Conservation (phyloP, 2,888 invertebrate genomes). For the Agrilus mali region DNA sequence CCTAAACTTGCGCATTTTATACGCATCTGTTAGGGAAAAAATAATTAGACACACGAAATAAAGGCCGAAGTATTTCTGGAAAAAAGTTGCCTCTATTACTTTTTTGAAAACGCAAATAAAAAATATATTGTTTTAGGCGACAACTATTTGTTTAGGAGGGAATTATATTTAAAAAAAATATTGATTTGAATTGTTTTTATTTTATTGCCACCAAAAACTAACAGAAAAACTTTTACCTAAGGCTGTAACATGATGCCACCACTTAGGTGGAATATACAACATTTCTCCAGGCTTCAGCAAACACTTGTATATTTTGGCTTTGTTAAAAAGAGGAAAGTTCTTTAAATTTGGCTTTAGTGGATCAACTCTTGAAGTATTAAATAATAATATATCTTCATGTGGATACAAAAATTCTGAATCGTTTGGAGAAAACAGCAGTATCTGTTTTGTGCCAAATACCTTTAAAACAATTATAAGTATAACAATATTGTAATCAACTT, state of each 20-base stretch:
- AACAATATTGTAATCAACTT: not conserved
- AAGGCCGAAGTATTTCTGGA: too few species aligned
- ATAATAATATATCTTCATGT: conserved; percentile 60
- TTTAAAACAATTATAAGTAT: conserved; percentile 26
- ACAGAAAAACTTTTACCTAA: conserved; percentile 86
- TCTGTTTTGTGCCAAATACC: conserved; percentile 78
- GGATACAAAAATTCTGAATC: conserved; percentile 68
- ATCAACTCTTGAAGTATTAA: conserved; percentile 87
- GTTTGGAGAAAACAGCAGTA: conserved; percentile 69
- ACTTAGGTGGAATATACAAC: conserved; percentile 86
- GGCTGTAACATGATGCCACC: conserved; percentile 95
- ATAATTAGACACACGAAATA: too few species aligned
- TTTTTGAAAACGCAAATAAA: too few species aligned
- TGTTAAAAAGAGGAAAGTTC: conserved; percentile 56
- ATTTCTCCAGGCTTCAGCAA: conserved; percentile 74
- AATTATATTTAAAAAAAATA: too few species aligned
- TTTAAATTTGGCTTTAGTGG: conserved; percentile 62
- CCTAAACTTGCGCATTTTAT: too few species aligned
- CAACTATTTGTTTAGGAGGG: too few species aligned
- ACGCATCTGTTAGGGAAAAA: too few species aligned
- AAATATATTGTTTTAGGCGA: too few species aligned
- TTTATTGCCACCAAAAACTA: conserved; percentile 90
- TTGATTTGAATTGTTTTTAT: too few species aligned
- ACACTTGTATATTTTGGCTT: conserved; percentile 53
- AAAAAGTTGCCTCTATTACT: too few species aligned